Evolutionary conservation across 2,888 invertebrate genomes (phyloP), one percentile per base, ranked within the genome.

Genomic region (Temnothorax ravouxi): DNA sequence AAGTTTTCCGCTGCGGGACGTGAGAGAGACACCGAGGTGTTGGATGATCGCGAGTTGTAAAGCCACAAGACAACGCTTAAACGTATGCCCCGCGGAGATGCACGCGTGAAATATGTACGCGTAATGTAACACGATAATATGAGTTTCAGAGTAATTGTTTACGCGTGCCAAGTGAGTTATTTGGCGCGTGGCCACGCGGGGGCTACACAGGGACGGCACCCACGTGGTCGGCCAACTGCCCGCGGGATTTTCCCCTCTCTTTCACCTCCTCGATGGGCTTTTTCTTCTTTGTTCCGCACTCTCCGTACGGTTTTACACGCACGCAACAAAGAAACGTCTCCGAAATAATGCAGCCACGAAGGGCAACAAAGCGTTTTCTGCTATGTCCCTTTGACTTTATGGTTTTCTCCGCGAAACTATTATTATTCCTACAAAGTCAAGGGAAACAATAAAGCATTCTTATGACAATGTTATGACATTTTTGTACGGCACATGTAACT

Each of bases 131-230:
- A 90, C 89, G 92, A 93, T 93, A 93, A 91, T 91, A 90, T 89
- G 91, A 91, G 90, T 91, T 92, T 91, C 88, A 87, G 91, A 92
- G 92, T 93, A 94, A 94, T 94, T 94, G 93, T 94, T 94, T 93
- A 93, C 93, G 93, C 92, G 93, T 93, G 94, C 94, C 94, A 94
- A 93, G 92, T 91, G 93, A 93, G 92, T 93, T 92, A 93, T 94
- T 94, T 94, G 94, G 94, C 93, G 91, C 91, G 90, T 89, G 91
- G 92, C 94, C 93, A 91, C 67, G 84, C 69, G 77, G 83, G 77
- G 84, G 71, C 79, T 79, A 80, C 34, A 84, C 82, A 88, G 86
- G 83, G 85, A 85, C 86, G 86, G 88, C 87, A 91, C 89, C 93
- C 93, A 93, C 92, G 93, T 93, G 93, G 88, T 89, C 90, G 90